Base-by-base conservation (phyloP, 2,797 vertebrate species). In the Loris lydekkerianus region DNA sequence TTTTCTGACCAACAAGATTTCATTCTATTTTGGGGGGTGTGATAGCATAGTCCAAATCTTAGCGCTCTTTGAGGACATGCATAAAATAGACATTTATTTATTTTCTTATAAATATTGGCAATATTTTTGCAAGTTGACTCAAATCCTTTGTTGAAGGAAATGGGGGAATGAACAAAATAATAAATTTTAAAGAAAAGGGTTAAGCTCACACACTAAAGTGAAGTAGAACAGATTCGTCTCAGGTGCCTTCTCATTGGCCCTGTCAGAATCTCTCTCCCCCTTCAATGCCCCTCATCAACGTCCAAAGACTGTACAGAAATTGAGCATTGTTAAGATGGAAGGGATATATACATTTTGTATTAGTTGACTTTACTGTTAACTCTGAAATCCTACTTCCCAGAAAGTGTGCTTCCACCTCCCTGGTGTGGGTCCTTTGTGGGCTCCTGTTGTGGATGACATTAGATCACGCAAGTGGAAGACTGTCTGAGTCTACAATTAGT, bases 81-180 rank as follows among this genome's bases (percentile, higher is more conserved):
- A 83, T 20, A 82, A 21, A 91, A 83, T 70, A 86, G 7, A 25
- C 43, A 83, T 75, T 63, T 93, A 13, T 69, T 61, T 93, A 37
- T 83, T 94, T 95, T 89, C 87, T 69, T 83, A 86, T 2, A 90
- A 15, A 53, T 73, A 89, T 69, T 93, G 37, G 65, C 70, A 82
- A 86, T 46, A 75, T 56, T 92, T 92, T 91, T 93, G 17, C 75
- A 88, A 92, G 40, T 29, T 90, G 23, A 86, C 37, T 92, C 65
- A 91, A 65, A 65, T 89, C 46, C 29, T 77, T 95, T 91, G 60
- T 93, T 56, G 67, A 76, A 94, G 61, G 49, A 84, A 20, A 92
- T 75, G 29, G 58, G n/a, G 56, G 6, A 91, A 86, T 75, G 37
- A 82, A 78, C n/a, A 46, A 85, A 77, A 14, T 3, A 92, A 89